These are phyloP conservation scores for Neodiprion lecontei DNA, from an alignment of 1,140 invertebrate species.

Conservation along the genomic window DNA sequence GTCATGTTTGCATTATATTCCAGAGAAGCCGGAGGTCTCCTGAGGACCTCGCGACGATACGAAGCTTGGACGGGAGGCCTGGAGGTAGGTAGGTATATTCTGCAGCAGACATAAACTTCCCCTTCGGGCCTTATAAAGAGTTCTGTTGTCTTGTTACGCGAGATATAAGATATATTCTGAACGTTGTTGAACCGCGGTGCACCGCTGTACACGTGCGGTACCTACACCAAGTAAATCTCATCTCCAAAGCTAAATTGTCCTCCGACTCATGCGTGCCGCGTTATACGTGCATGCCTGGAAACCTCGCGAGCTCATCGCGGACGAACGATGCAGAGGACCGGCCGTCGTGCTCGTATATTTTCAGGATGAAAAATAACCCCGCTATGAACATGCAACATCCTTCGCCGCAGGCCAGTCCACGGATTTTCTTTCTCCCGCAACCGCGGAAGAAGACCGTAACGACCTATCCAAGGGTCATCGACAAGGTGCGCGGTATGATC, in stretches of 20 bases:
- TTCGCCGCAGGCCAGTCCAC: no score
- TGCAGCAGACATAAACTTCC: conserved; percentile 1
- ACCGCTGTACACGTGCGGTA: conserved; percentile 39
- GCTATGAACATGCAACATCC: no score
- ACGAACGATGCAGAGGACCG: no score
- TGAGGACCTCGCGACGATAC: neutral
- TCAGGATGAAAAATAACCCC: no score
- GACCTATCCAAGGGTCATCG: no score
- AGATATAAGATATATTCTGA: conserved; percentile 38
- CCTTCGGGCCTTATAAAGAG: conserved; percentile 43
- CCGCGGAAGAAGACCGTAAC: no score
- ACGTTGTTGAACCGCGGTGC: conserved; percentile 25
- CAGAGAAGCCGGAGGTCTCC: neutral
- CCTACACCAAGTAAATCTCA: conserved; percentile 43
- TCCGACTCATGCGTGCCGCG: conserved; percentile 22
- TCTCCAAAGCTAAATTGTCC: conserved; percentile 38
- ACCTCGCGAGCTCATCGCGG: no score
- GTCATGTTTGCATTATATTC: neutral
- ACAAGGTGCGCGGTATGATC: no score
- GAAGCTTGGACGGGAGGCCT: no score
- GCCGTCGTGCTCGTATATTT: no score
- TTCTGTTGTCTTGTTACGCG: conserved; percentile 52
- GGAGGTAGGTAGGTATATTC: no score
- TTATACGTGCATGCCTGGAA: neutral
- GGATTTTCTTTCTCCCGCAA: no score